phyloP scores from a whole-genome alignment of 2,888 invertebrate genomes.

The Calliopum simillimum region DNA sequence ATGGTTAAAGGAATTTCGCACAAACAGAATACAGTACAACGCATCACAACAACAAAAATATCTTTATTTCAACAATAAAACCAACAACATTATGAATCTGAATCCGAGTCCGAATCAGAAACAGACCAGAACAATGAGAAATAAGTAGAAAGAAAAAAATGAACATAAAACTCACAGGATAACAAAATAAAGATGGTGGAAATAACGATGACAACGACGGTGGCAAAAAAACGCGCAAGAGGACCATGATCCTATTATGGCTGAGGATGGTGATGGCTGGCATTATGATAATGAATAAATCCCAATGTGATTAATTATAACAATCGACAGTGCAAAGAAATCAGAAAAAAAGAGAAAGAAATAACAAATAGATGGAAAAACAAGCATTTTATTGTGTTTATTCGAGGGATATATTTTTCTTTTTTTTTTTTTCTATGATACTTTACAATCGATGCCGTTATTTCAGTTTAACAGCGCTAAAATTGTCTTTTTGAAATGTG shows the following conservation, averaged over 20 bases:
- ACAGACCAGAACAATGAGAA: neutral
- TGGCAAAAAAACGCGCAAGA: neutral
- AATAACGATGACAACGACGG: neutral
- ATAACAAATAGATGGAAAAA: neutral
- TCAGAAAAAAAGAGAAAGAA: neutral
- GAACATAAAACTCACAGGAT: too few relatives aligned
- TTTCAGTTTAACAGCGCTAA: too few relatives aligned
- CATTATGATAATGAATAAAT: conserved; percentile 21
- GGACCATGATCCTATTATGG: neutral
- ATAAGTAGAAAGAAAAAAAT: neutral
- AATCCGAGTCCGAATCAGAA: neutral
- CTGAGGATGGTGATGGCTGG: too few relatives aligned
- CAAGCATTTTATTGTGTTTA: neutral
- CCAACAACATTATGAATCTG: too few relatives aligned
- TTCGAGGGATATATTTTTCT: too few relatives aligned
- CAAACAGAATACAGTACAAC: too few relatives aligned
- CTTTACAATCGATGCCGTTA: too few relatives aligned
- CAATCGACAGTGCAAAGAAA: conserved; percentile 5
- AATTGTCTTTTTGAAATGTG: too few relatives aligned
- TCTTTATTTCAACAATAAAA: too few relatives aligned
- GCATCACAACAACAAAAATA: too few relatives aligned
- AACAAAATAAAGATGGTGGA: too few relatives aligned
- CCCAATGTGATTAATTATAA: conserved; percentile 25
- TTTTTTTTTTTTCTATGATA: too few relatives aligned
- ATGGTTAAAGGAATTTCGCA: neutral